Percentiles rank a stretch among this genome's conserved stretches.
Conservation (phyloP, 2,888 invertebrate species). For the Dilophus febrilis region DNA sequence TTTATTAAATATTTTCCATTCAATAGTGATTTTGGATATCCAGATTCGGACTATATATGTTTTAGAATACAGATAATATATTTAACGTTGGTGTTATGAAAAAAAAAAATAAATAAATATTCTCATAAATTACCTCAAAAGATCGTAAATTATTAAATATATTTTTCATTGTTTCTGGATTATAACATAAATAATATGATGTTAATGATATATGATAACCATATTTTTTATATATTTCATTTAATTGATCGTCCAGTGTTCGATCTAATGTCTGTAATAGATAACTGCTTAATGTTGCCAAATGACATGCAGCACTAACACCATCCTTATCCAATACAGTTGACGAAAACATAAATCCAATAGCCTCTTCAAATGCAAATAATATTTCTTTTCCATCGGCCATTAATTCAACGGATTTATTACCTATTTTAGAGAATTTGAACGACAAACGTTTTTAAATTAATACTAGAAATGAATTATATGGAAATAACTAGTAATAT, state of each 20-base stretch:
- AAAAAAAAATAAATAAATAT: no score
- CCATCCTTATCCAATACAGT: conserved; percentile 92
- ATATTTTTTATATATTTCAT: conserved; percentile 63
- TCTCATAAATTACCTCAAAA: conserved; percentile 37
- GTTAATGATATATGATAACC: conserved; percentile 79
- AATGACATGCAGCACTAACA: conserved; percentile 67
- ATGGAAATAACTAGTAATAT: not conserved
- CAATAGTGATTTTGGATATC: conserved; percentile 51
- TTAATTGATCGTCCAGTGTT: conserved; percentile 44
- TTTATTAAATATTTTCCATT: conserved; percentile 45
- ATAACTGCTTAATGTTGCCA: conserved; percentile 58
- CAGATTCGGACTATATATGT: no score
- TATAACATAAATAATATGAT: conserved; percentile 79
- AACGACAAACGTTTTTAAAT: not conserved
- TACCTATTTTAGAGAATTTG: conserved; percentile 33
- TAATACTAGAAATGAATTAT: conserved; percentile 5
- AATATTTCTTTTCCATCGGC: conserved; percentile 58
- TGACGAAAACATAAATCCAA: conserved; percentile 91
- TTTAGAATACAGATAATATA: no score
- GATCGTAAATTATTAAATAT: conserved; percentile 76
- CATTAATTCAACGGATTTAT: conserved; percentile 55
- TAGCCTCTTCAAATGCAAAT: conserved; percentile 96
- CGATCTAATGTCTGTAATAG: conserved; percentile 40
- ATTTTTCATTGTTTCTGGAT: conserved; percentile 43
- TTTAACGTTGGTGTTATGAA: no score